These are phyloP conservation scores for Cyclophora punctaria DNA, from an alignment of 2,888 invertebrate species.

Conservation along the genomic window DNA sequence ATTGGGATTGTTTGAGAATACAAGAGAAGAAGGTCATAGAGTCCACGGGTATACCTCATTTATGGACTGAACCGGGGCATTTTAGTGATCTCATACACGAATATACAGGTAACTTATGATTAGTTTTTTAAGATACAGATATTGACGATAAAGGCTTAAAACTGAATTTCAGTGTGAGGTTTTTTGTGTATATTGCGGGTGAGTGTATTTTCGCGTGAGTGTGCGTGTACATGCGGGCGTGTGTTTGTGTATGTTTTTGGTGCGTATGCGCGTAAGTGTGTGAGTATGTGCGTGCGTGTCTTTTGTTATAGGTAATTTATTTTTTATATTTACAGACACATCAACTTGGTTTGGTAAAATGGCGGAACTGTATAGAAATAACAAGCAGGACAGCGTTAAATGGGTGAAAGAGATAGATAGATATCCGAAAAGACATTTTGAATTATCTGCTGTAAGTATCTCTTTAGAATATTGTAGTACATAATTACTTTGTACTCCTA, in stretches of 20 bases:
- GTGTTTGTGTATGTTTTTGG: too few species aligned
- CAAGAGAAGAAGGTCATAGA: constrained; percentile 20
- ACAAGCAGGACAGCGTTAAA: constrained; percentile 17
- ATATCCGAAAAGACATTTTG: constrained; percentile 33
- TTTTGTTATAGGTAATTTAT: too few species aligned
- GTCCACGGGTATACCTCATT: constrained; percentile 16
- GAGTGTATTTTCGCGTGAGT: too few species aligned
- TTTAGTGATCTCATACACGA: constrained; percentile 16
- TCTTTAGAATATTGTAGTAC: too few species aligned
- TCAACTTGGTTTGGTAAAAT: constrained; percentile 34
- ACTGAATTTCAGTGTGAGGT: too few species aligned
- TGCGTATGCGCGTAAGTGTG: too few species aligned
- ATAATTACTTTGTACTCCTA: too few species aligned
- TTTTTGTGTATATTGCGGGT: too few species aligned
- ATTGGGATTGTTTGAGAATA: constrained; percentile 37
- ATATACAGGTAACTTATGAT: constrained; percentile 19
- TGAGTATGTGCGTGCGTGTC: too few species aligned
- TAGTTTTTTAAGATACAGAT: too few species aligned
- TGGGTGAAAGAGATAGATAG: constrained; percentile 27
- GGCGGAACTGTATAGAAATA: constrained; percentile 17
- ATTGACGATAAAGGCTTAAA: too few species aligned
- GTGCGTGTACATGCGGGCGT: too few species aligned
- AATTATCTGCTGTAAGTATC: constrained; percentile 33
- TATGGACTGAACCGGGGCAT: constrained; percentile 25
- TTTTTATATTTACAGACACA: constrained; percentile 8